A percentile compares a stretch with the other conserved stretches of the same genome.
Conservation (phyloP, 1,140 invertebrate species). For the Tyrophagus putrescentiae region DNA sequence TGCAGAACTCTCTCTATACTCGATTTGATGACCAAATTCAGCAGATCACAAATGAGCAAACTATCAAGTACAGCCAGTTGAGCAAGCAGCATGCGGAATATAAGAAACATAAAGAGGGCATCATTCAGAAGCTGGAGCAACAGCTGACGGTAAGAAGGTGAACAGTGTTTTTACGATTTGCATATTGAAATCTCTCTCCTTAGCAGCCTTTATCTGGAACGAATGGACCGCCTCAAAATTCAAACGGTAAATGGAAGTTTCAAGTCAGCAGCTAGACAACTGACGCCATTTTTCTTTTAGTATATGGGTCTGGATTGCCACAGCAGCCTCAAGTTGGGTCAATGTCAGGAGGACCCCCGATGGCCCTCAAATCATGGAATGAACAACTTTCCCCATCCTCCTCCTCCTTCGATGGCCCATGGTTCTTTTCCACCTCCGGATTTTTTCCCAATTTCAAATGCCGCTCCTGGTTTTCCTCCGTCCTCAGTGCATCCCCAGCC, state of each 20-base stretch:
- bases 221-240: neutral
- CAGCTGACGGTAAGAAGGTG: constrained; percentile 5
- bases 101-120: constrained; percentile 59
- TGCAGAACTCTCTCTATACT: constrained; percentile 52
- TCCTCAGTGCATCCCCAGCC: neutral
- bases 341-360: neutral
- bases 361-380: neutral
- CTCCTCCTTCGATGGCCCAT: neutral
- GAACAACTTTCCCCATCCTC: neutral
- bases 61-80: constrained; percentile 48
- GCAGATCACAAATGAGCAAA: constrained; percentile 52
- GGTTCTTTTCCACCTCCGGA: neutral
- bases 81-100: constrained; percentile 90
- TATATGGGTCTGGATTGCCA: neutral
- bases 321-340: neutral
- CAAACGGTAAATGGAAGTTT: too few relatives aligned
- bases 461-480: constrained; percentile 8
- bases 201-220: constrained; percentile 9
- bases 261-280: too few relatives aligned
- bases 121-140: constrained; percentile 59
- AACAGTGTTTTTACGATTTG: neutral
- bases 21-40: constrained; percentile 58
- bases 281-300: too few relatives aligned
- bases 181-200: neutral
- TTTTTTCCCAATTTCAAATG: neutral